A percentile compares a stretch with the other conserved stretches of the same genome.
phyloP scores from a whole-genome alignment of 2,888 invertebrate species.

The Drosophila neonasuta region DNA sequence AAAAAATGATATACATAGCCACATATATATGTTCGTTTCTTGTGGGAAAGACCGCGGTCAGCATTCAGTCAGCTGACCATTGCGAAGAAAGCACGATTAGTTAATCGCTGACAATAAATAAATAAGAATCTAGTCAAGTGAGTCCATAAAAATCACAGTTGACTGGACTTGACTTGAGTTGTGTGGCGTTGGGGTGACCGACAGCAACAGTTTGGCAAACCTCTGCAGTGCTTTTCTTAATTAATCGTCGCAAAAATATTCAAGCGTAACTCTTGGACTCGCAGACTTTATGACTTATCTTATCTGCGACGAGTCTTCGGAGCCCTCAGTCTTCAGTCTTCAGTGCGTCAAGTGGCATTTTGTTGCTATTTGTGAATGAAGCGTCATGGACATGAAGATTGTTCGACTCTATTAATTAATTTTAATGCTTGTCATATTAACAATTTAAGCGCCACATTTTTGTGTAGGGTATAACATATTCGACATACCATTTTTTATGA shows the following conservation, averaged over 20 bases:
- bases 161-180: background rate
- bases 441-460: background rate
- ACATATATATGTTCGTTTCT: background rate
- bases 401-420: slow-evolving; percentile 13
- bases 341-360: slow-evolving; percentile 2
- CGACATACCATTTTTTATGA: background rate
- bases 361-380: background rate
- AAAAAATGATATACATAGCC: background rate
- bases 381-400: background rate
- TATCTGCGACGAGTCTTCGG: slow-evolving; percentile 34
- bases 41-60: slow-evolving; percentile 44
- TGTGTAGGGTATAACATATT: slow-evolving; percentile 3
- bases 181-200: background rate
- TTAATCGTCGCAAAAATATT: slow-evolving; percentile 41
- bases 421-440: slow-evolving; percentile 9
- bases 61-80: slow-evolving; percentile 62
- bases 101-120: slow-evolving; percentile 59
- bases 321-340: background rate
- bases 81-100: slow-evolving; percentile 13
- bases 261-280: slow-evolving; percentile 2
- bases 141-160: slow-evolving; percentile 57
- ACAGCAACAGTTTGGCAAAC: background rate
- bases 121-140: slow-evolving; percentile 35
- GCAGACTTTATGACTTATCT: slow-evolving; percentile 32
- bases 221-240: slow-evolving; percentile 20